Base-by-base conservation (phyloP, 1,140 invertebrate genomes). In the Antheraea mylitta region DNA sequence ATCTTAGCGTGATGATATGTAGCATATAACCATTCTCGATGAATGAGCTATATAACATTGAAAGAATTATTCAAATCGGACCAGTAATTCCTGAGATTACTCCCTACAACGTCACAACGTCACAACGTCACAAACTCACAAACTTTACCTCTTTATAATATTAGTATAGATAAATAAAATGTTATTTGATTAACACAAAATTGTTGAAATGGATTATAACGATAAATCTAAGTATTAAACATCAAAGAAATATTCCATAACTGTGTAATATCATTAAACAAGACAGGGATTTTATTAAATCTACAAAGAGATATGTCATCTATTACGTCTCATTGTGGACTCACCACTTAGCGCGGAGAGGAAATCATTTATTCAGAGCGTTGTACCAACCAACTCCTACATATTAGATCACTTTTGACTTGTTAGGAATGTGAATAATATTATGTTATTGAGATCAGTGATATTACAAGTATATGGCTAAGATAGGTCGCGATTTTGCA, bases 361-460 rank as follows among this genome's bases (percentile, higher is more conserved):
- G 87, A 91, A 88, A 89, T 89, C 81, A 89, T 90, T 89, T 89
- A 87, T 91, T 90, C 82, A 86, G 78, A 81, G 74, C 10, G 16
- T 53, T 53, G 45, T 53, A 53, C 16, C 16, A 10, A 75, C 70
- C 76, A 80, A 79, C 74, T 18, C n/a, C 63, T 64, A 18, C 37
- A 18, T 38, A 36, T 64, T 64, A 36, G 36, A 64, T 16, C 36
- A 37, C 3, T 37, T 64, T n/a, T 6, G 1, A 60, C 3, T 42
- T 42, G 38, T 42, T 42, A 42, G 7, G 11, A 42, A 42, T 42
- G 38, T 42, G 38, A n/a, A 42, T 11, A 7, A 42, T 42, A 42
- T 10, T 8, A 42, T 42, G 7, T 7, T 42, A 42, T 11, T 42
- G n/a, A n/a, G n/a, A n/a, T n/a, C n/a, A n/a, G n/a, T n/a, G n/a